Conservation (phyloP, 2,113 vertebrate genomes). For the Otolemur garnettii region DNA sequence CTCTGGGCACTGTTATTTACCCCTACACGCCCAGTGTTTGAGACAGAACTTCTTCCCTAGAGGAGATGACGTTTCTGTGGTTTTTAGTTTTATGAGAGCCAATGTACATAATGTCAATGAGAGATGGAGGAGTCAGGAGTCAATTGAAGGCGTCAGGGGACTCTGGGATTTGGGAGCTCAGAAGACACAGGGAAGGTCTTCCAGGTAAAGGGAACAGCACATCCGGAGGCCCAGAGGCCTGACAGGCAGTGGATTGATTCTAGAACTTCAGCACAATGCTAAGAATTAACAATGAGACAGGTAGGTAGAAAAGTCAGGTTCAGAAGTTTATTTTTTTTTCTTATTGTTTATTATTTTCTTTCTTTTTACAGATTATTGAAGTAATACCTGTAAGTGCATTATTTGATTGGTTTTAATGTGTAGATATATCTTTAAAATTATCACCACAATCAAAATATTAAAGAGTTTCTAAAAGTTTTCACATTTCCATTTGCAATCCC, state of each 20-base stretch:
- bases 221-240: accelerated
- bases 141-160: background rate
- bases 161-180: background rate
- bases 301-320: background rate
- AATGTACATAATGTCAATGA: constrained; percentile 25
- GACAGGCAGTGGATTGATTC: background rate
- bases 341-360: constrained; percentile 22
- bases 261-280: background rate
- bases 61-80: constrained; percentile 64
- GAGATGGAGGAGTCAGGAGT: background rate
- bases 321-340: background rate
- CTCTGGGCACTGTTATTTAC: constrained; percentile 17
- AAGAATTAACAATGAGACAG: background rate
- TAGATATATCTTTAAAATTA: background rate
- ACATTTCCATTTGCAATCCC: background rate
- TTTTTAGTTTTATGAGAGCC: constrained; percentile 58
- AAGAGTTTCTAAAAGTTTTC: background rate
- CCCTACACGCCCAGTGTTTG: background rate
- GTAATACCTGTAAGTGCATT: background rate
- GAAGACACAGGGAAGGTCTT: background rate
- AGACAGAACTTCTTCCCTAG: constrained; percentile 32
- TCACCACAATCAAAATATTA: background rate
- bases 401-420: background rate
- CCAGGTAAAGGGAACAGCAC: background rate
- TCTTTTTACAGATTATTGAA: background rate